These are phyloP conservation scores for Sylvilagus floridanus DNA, from an alignment of 2,797 vertebrate species.

Conservation along the genomic window DNA sequence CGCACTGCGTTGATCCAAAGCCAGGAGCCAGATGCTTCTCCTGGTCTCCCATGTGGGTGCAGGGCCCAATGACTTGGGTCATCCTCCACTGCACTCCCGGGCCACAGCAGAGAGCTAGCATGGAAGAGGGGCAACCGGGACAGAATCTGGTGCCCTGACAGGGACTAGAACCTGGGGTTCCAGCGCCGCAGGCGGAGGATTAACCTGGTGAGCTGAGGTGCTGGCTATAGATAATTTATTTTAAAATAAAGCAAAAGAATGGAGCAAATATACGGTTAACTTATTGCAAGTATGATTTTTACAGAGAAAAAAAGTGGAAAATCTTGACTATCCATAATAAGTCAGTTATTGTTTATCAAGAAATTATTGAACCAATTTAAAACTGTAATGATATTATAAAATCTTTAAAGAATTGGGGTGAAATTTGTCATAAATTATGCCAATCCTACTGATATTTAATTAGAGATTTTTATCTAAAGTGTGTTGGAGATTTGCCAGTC, in stretches of 20 bases:
- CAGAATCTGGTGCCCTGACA: no score
- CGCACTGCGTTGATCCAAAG: no score
- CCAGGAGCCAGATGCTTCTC: no score
- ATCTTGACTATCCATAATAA: neutral
- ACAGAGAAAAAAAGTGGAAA: neutral
- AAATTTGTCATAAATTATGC: constrained; percentile 61
- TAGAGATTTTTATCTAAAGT: constrained; percentile 62
- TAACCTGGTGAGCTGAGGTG: no score
- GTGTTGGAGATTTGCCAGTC: constrained; percentile 32
- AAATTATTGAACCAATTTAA: constrained; percentile 46
- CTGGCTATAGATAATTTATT: neutral
- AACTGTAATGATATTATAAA: constrained; percentile 9
- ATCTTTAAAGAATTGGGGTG: neutral
- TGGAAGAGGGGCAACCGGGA: no score
- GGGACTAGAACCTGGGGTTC: no score
- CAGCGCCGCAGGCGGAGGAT: no score
- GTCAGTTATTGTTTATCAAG: neutral
- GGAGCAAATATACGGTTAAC: neutral
- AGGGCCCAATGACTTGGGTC: no score
- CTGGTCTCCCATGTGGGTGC: no score
- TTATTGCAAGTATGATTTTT: neutral
- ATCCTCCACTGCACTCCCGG: no score
- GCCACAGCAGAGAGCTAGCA: no score
- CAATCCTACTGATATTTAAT: constrained; percentile 40
- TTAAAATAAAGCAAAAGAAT: neutral